A percentile compares a stretch with the other conserved stretches of the same genome.
phyloP scores from a whole-genome alignment of 2,888 invertebrate species.

The Nomada hirtipes region DNA sequence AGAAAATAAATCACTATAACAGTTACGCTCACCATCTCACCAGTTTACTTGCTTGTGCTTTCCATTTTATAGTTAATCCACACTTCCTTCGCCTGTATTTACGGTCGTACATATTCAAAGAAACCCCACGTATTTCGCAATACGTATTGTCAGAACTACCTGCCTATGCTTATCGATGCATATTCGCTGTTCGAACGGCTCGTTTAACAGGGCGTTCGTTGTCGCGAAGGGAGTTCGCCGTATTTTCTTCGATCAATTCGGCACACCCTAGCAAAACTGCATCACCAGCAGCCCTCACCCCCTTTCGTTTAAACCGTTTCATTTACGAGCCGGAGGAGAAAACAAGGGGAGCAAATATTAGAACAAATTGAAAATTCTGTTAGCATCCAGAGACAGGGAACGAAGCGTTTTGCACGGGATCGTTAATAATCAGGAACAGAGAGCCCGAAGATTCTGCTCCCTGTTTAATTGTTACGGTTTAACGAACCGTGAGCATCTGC shows the following conservation, averaged over 20 bases:
- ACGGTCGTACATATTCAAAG: not conserved
- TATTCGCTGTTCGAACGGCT: not conserved
- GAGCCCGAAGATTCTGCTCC: slow-evolving; percentile 35
- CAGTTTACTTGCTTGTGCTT: too few species aligned
- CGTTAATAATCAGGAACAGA: slow-evolving; percentile 53
- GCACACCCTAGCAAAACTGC: not conserved
- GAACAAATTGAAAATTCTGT: slow-evolving; percentile 49
- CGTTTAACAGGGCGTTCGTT: slow-evolving; percentile 5
- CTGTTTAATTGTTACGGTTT: slow-evolving; percentile 58
- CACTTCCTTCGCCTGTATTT: too few species aligned
- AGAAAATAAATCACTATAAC: too few species aligned
- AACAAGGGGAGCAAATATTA: slow-evolving; percentile 31
- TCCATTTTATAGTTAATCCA: too few species aligned
- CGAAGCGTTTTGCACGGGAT: slow-evolving; percentile 25
- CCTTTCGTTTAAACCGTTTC: slow-evolving; percentile 7
- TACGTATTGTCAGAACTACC: not conserved
- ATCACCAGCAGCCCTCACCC: not conserved
- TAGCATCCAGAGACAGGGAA: slow-evolving; percentile 12
- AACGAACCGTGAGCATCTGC: slow-evolving; percentile 50
- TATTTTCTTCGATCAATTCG: slow-evolving; percentile 18
- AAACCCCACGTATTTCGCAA: not conserved
- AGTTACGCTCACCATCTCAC: too few species aligned
- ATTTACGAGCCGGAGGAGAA: slow-evolving; percentile 19
- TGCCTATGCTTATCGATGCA: slow-evolving; percentile 1
- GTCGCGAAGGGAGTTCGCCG: not conserved